Conservation (phyloP, 2,797 vertebrate genomes). For the Helarctos malayanus region DNA sequence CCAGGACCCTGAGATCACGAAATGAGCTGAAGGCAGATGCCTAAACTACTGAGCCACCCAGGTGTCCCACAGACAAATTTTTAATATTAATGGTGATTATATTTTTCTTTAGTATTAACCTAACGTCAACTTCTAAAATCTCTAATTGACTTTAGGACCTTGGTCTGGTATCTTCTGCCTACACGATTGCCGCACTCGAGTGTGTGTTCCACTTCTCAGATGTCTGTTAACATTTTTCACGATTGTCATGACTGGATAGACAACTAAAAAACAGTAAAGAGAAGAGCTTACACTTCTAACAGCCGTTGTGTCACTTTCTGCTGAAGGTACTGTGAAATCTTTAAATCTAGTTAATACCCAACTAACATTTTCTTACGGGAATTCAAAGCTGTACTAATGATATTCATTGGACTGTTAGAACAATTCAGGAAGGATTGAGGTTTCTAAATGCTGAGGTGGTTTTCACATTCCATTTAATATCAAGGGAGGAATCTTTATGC, state of each 20-base stretch:
- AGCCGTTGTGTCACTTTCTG: background rate
- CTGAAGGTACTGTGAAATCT: background rate
- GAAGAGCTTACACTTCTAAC: background rate
- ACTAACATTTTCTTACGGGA: background rate
- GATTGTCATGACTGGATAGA: background rate
- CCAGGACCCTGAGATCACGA: background rate
- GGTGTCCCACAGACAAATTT: background rate
- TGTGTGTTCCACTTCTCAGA: background rate
- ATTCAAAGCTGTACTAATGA: background rate
- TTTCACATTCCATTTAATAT: background rate
- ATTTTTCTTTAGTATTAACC: background rate
- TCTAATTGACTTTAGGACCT: background rate
- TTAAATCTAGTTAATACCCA: background rate
- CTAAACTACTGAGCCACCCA: background rate
- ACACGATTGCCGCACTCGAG: background rate
- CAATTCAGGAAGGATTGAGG: background rate
- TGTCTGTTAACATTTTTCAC: background rate
- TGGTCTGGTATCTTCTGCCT: background rate
- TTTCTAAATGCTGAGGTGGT: background rate
- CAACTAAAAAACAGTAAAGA: background rate
- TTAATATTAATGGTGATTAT: background rate
- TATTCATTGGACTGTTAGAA: background rate
- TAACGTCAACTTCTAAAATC: background rate
- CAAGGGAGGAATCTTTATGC: background rate
- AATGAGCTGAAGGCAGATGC: background rate